Base-by-base conservation (phyloP, 2,797 vertebrate genomes). In the Odontamblyopus rebecca region DNA sequence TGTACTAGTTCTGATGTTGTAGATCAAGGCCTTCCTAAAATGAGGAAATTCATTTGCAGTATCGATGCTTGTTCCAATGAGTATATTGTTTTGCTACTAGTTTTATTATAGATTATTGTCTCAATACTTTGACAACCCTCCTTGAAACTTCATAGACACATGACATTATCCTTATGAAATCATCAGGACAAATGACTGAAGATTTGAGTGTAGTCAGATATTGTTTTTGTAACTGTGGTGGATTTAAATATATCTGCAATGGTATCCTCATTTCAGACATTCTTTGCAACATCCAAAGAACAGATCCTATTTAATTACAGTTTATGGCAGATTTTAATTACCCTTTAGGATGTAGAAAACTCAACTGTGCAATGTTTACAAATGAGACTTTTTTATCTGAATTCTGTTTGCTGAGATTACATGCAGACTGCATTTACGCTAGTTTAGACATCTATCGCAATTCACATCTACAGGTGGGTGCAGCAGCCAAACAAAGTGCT, bases 281-380 rank as follows among this genome's bases (percentile, higher is more conserved):
- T 48, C 62, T 48, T 64, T 65, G 48, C 50, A 67, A 54, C 23
- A 23, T 23, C 23, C 23, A 23, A 23, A 23, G 23, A 23, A 23
- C 63, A 67, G 2, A 54, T 67, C 65, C 27, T 4, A 48, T n/a
- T 16, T 67, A 67, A 53, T 67, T 53, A 67, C 29, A 53, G 65
- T 53, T 67, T 67, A 30, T n/a, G 48, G 53, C 65, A 67, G 6
- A 50, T 53, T 67, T 67, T 67, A 67, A 67, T 67, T 67, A 53
- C 65, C 27, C 27, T 67, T 53, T 53, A 54, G 48, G 53, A 41
- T 66, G 23, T 26, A 29, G 71, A 13, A 48, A 29, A 50, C 23
- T 66, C 59, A 60, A 38, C 26, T 53, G 15, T 50, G 65, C 65
- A 67, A 53, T 48, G 18, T 67, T 29, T 19, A 6, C 50, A 15